These are phyloP conservation scores for Coronaproctus castanopsis DNA, from an alignment of 2,888 invertebrate genomes.

Conservation along the genomic window DNA sequence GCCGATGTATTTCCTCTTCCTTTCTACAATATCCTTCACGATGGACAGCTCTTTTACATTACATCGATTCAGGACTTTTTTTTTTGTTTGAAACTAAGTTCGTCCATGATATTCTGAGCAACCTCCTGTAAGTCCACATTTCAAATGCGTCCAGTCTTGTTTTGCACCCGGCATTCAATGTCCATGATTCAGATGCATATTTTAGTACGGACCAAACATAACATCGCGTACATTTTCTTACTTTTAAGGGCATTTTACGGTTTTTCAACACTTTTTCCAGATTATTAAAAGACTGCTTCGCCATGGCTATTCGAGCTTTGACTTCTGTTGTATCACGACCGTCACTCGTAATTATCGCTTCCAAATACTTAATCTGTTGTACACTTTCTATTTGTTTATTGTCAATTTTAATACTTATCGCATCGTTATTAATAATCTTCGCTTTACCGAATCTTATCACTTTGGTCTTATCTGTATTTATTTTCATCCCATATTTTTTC, in stretches of 20 bases:
- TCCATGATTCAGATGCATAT: neutral
- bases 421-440: too few species aligned
- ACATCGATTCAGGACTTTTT: too few species aligned
- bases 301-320: neutral
- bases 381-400: neutral
- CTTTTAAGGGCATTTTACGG: neutral
- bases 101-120: neutral
- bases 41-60: too few species aligned
- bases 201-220: neutral
- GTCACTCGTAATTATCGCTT: neutral
- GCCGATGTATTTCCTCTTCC: neutral
- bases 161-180: neutral
- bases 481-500: neutral
- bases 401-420: neutral
- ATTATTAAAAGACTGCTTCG: neutral
- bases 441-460: neutral
- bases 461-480: neutral
- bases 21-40: neutral
- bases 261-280: neutral
- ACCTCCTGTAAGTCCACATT: neutral
- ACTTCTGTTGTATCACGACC: neutral
- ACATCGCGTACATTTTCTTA: neutral
- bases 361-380: neutral
- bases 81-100: too few species aligned
- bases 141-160: neutral